Base-by-base conservation (phyloP, 2,113 vertebrate genomes). In the Gobio gobio region DNA sequence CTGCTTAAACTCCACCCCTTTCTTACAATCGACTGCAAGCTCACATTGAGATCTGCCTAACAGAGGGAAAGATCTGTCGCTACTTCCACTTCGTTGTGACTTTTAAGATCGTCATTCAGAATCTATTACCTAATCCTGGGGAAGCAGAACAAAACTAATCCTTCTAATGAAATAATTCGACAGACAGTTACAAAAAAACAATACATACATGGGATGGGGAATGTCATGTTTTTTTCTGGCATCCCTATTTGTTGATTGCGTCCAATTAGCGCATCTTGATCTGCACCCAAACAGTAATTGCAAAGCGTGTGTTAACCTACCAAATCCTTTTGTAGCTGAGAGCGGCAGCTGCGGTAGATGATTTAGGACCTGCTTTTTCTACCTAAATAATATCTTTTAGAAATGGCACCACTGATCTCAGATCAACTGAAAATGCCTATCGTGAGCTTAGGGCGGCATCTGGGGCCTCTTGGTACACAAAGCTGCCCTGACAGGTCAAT, bases 401-500 rank as follows among this genome's bases (percentile, higher is more conserved):
- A 80, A 87, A 43, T 43, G 18, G 24, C 24, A 76, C 49, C 22
- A 6, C 63, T 85, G 84, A 51, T 85, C 74, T 82, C 45, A 45
- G 78, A 82, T 78, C 72, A 83, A 54, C 43, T 29, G 29, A 16
- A 51, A 61, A 61, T 8, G 5, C 54, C 56, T 26, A 78, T 33
- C 47, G 40, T 54, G 43, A 47, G 12, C 36, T 54, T 59, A 54
- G 63, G 33, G 87, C 40, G 66, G 51, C 89, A 90, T 89, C 88
- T 90, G 94, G 54, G 87, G 74, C 47, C 89, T 49, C 88, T 20
- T 73, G 47, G 77, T 68, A 61, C 77, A 88, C 82, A 88, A 88
- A 84, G 72, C 87, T 87, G 77, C 85, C 63, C 7, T 90, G 91
- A 94, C 92, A 93, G 91, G 51, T 93, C 89, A 43, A 89, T 91